Conservation (phyloP, 2,113 vertebrate genomes). For the Rhodinocichla rosea region DNA sequence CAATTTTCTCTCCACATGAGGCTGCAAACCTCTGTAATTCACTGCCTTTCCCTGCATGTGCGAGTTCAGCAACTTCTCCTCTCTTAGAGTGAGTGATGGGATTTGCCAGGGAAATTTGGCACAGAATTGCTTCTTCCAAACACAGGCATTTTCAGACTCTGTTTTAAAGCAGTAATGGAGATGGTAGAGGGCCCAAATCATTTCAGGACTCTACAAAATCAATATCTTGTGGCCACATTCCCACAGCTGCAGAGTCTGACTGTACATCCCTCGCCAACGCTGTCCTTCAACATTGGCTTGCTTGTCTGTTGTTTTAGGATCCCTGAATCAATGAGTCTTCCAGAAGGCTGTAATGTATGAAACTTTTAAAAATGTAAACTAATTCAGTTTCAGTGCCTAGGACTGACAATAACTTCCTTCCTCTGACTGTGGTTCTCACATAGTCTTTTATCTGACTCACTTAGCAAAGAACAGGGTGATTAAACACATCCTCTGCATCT, state of each 20-base stretch:
- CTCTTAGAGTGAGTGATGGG: background rate
- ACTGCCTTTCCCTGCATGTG: background rate
- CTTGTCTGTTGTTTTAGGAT: background rate
- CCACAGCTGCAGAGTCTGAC: background rate
- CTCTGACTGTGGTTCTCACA: background rate
- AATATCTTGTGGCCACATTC: background rate
- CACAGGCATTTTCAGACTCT: background rate
- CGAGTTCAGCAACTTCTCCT: background rate
- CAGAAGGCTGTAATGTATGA: background rate
- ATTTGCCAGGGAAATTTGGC: background rate
- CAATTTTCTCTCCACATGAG: conserved; percentile 1
- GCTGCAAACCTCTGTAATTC: conserved; percentile 15
- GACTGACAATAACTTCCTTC: background rate
- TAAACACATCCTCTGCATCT: background rate
- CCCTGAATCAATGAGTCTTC: background rate
- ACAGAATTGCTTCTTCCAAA: conserved; percentile 12
- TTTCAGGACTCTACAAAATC: background rate
- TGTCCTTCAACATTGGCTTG: background rate
- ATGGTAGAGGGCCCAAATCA: background rate
- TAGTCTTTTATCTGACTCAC: background rate
- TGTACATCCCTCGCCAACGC: background rate
- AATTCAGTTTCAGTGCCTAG: background rate
- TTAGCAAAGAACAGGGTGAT: background rate
- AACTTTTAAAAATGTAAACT: background rate
- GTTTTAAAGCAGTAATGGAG: background rate